Evolutionary conservation across 2,113 vertebrate species (phyloP).

Genomic region (Nipponia nippon): DNA sequence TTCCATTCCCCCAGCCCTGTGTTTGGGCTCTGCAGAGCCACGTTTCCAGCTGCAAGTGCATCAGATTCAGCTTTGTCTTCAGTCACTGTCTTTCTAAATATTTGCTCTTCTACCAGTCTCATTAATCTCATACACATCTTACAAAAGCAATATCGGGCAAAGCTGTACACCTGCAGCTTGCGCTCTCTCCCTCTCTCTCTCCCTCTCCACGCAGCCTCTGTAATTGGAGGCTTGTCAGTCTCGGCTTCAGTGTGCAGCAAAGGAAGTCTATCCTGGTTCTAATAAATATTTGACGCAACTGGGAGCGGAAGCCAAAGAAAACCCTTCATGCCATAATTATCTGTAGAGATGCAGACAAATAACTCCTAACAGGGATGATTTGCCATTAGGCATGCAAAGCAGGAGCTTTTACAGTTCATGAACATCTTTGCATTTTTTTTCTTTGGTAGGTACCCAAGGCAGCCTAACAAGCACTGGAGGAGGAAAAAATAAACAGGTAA

Average conservation of each 20-base stretch:
- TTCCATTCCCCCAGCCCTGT: not conserved
- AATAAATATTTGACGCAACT: not conserved
- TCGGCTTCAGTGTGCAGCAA: not conserved
- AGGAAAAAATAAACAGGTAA: not conserved
- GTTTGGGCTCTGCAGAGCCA: not conserved
- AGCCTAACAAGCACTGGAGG: not conserved
- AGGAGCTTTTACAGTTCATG: not conserved
- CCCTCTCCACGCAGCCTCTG: not conserved
- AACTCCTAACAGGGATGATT: not conserved
- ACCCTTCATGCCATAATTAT: not conserved
- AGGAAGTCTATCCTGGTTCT: not conserved
- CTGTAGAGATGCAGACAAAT: not conserved
- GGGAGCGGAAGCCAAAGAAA: not conserved
- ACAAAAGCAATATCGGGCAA: not conserved
- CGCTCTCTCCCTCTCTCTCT: not conserved
- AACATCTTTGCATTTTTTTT: not conserved
- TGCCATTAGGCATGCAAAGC: not conserved
- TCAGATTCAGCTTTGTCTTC: not conserved
- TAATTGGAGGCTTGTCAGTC: not conserved
- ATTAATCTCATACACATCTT: not conserved
- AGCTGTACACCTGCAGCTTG: not conserved
- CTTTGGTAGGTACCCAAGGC: not conserved
- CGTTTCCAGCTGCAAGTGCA: not conserved
- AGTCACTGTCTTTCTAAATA: not conserved
- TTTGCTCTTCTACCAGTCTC: not conserved